Conservation (phyloP, 2,888 invertebrate species). For the Parnassius apollo region DNA sequence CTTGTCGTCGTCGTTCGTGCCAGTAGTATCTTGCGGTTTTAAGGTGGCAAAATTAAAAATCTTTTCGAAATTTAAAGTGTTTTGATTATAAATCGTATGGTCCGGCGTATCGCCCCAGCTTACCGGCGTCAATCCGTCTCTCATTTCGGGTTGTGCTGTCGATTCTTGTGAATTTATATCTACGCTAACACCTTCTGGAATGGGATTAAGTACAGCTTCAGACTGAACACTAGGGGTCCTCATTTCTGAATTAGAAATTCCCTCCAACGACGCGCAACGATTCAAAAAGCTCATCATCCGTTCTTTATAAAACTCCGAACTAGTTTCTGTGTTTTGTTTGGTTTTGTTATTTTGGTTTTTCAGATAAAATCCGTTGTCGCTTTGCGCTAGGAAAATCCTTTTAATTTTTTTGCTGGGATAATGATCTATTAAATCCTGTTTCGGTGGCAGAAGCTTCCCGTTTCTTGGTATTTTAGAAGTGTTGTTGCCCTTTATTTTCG, state of each 20-base stretch:
- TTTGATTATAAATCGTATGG: constrained; percentile 71
- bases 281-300: constrained; percentile 72
- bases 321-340: constrained; percentile 67
- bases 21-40: constrained; percentile 35
- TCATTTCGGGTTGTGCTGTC: constrained; percentile 22
- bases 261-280: constrained; percentile 63
- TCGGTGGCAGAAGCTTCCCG: constrained; percentile 62
- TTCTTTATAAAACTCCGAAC: constrained; percentile 72
- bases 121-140: constrained; percentile 49
- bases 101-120: constrained; percentile 73
- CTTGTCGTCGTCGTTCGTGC: constrained; percentile 25
- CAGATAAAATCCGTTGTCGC: constrained; percentile 66
- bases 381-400: constrained; percentile 71
- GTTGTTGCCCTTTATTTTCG: constrained; percentile 79
- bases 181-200: constrained; percentile 50
- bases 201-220: constrained; percentile 55
- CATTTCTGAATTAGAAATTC: constrained; percentile 56
- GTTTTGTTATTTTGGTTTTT: constrained; percentile 71
- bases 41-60: constrained; percentile 59
- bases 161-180: constrained; percentile 39
- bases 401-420: constrained; percentile 79
- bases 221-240: constrained; percentile 59
- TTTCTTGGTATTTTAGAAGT: constrained; percentile 62
- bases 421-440: constrained; percentile 78
- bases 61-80: constrained; percentile 68